These are phyloP conservation scores for Marronus borbonicus DNA, from an alignment of 2,888 invertebrate genomes.

Conservation along the genomic window DNA sequence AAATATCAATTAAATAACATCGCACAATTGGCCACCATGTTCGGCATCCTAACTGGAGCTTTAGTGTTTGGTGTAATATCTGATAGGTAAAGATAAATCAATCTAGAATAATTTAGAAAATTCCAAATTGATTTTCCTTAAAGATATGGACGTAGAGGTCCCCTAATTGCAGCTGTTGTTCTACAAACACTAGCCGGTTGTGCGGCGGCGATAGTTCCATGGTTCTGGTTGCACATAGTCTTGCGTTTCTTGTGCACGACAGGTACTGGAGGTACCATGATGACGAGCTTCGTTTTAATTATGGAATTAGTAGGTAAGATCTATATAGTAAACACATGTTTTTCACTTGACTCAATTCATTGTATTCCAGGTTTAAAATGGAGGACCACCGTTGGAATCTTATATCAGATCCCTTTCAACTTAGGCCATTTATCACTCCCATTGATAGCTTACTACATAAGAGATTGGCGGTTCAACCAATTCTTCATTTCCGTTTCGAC, in stretches of 20 bases:
- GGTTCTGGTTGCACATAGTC: constrained; percentile 77
- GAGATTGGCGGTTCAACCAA: constrained; percentile 75
- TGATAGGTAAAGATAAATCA: constrained; percentile 77
- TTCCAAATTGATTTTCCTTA: constrained; percentile 51
- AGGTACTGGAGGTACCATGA: constrained; percentile 89
- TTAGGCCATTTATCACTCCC: constrained; percentile 74
- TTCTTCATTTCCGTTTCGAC: constrained; percentile 74
- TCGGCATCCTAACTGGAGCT: constrained; percentile 84
- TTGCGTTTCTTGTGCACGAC: constrained; percentile 82
- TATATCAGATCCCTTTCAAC: constrained; percentile 76
- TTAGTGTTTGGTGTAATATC: constrained; percentile 82
- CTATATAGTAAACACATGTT: not conserved
- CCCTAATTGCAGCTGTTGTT: constrained; percentile 81
- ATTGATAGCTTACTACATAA: constrained; percentile 72
- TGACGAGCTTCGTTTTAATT: constrained; percentile 81
- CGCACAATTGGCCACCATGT: constrained; percentile 86
- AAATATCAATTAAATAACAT: constrained; percentile 78
- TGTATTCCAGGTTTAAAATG: constrained; percentile 69
- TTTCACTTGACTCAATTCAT: no score
- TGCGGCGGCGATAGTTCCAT: constrained; percentile 80
- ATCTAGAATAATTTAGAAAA: not conserved
- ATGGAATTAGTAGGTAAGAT: constrained; percentile 78
- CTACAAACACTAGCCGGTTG: constrained; percentile 83
- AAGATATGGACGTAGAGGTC: constrained; percentile 84
- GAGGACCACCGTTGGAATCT: constrained; percentile 73